Conservation (phyloP, 2,113 vertebrate genomes). For the Octodon degus region DNA sequence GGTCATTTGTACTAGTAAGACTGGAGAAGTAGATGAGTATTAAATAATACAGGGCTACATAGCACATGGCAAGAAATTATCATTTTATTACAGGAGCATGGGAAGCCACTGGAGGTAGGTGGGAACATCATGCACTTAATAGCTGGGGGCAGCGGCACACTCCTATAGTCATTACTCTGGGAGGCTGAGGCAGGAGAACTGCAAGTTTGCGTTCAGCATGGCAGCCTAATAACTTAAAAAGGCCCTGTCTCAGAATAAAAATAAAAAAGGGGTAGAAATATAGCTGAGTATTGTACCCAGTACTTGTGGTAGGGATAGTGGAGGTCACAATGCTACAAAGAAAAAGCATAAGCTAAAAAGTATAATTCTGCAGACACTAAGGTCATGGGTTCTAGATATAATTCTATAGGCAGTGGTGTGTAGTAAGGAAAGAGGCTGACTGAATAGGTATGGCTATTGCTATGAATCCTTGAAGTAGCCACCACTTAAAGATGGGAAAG, state of each 20-base stretch:
- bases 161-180: background rate
- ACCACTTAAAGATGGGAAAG: background rate
- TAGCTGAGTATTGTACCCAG: background rate
- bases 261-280: background rate
- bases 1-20: background rate
- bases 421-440: background rate
- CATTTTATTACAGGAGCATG: background rate
- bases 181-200: too few relatives aligned
- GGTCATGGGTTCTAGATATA: background rate
- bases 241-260: too few relatives aligned
- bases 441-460: background rate
- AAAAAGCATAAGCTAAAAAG: background rate
- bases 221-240: too few relatives aligned
- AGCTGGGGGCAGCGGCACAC: background rate
- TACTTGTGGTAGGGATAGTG: background rate
- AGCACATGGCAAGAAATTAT: background rate
- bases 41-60: fast-evolving
- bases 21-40: background rate
- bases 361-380: background rate
- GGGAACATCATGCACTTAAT: background rate
- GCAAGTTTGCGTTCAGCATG: too few relatives aligned
- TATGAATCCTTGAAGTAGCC: background rate
- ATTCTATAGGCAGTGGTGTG: background rate
- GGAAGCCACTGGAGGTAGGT: background rate
- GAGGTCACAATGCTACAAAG: background rate